These are phyloP conservation scores for Molorchus minor DNA, from an alignment of 2,888 invertebrate species.

Conservation along the genomic window DNA sequence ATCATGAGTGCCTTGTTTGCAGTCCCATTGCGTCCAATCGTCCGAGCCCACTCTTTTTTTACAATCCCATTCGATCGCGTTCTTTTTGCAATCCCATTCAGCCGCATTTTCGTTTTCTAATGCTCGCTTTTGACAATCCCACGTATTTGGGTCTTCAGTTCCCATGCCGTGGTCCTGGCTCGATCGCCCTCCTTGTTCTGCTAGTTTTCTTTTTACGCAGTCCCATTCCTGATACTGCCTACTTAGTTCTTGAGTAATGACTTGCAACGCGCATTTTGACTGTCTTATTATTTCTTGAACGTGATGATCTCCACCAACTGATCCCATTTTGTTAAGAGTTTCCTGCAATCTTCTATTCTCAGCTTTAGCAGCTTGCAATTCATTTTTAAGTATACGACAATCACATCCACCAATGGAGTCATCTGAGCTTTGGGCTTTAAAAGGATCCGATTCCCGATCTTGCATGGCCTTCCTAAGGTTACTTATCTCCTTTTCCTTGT, in stretches of 20 bases:
- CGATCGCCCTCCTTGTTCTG: not conserved
- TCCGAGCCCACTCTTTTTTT: constrained; percentile 1
- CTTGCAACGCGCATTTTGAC: constrained; percentile 54
- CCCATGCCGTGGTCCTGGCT: constrained; percentile 1
- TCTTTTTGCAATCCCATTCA: not conserved
- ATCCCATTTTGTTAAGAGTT: constrained; percentile 27
- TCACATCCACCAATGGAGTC: not conserved
- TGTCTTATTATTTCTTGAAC: constrained; percentile 53
- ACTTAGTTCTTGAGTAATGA: constrained; percentile 53
- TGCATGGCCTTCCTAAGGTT: not conserved
- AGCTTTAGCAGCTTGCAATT: constrained; percentile 38
- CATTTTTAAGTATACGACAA: constrained; percentile 22
- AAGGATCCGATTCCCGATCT: not conserved
- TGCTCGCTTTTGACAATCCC: constrained; percentile 13
- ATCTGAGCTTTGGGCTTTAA: not conserved
- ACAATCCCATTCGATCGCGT: constrained; percentile 12
- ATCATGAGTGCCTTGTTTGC: not conserved
- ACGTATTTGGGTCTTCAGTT: constrained; percentile 8
- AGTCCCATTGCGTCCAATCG: constrained; percentile 7
- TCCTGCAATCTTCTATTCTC: constrained; percentile 40
- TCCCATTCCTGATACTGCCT: constrained; percentile 52
- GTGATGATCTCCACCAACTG: constrained; percentile 46
- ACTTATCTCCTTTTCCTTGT: constrained; percentile 13
- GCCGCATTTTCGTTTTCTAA: not conserved
- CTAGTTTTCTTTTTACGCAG: constrained; percentile 31